These are phyloP conservation scores for Agapetus fuscipes DNA, from an alignment of 2,888 invertebrate species.

Conservation along the genomic window DNA sequence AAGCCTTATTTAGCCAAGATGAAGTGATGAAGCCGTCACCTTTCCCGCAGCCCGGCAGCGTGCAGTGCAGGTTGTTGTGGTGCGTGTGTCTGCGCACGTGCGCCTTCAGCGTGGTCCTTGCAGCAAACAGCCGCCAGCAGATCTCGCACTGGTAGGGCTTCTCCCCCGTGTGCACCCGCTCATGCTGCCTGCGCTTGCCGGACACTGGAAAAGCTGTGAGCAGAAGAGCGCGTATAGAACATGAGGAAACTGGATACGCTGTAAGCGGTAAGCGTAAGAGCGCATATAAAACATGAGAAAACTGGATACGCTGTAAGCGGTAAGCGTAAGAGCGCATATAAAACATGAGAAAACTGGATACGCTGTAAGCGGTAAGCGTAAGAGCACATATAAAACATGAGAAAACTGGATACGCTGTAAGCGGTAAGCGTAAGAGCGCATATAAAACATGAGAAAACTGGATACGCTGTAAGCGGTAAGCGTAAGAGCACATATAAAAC, in stretches of 20 bases:
- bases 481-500: no score
- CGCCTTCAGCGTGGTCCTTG: constrained; percentile 12
- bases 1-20: no score
- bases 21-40: constrained; percentile 1
- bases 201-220: constrained; percentile 18
- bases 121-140: constrained; percentile 15
- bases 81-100: constrained; percentile 14
- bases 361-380: no score
- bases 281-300: not conserved
- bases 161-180: constrained; percentile 17
- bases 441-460: no score
- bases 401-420: no score
- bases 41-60: constrained; percentile 10
- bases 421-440: no score
- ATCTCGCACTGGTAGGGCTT: constrained; percentile 17
- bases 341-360: no score
- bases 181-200: constrained; percentile 15
- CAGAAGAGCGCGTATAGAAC: not conserved
- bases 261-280: not conserved
- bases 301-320: no score
- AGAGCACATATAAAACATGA: no score
- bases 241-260: not conserved
- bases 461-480: no score
- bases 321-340: no score
- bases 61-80: constrained; percentile 12